Base-by-base conservation (phyloP, 1,140 invertebrate species). In the Aphis gossypii region DNA sequence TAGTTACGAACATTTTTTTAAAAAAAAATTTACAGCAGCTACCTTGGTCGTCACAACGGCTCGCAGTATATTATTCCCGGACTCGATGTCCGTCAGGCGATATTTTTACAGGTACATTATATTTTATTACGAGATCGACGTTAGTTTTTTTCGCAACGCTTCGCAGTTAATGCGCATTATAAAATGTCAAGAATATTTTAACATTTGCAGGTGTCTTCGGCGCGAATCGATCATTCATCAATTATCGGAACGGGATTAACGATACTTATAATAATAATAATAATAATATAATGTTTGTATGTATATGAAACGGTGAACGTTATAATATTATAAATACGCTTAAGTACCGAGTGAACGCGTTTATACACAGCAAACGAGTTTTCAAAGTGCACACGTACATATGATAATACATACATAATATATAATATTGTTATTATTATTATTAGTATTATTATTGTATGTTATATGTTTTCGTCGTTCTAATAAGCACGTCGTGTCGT, bases 391-490 rank as follows among this genome's bases (percentile, higher is more conserved):
- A 25, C 41, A 41, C 83, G 3, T 23, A 83, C 6, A 46, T 51
- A 51, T 41, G 1, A 41, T 14, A 51, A 11, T 35, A 38, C 82
- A 25, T 30, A 68, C 23, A 46, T 46, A 18, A 60, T 60, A 76
- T 35, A 11, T 84, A 44, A 41, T 44, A 84, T 44, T 44, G 38
- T 84, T 84, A 44, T 44, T 84, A 48, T 48, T 87, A 87, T 48
- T 20, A 51, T 51, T 11, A 84, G 44, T 44, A 87, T 87, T 46
- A 48, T 87, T 87, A 87, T 87, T 68, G 25, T n/a, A 87, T 87
- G 9, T 48, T 46, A 46, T 46, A 87, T 23, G 84, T 87, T 46
- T 46, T 46, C 30, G 84, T 87, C 84, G 84, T 87, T 87, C 84
- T 87, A 87, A 87, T 48, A 41, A 46, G 38, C 41, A 1, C 60